Percentiles rank a stretch among this genome's conserved stretches.
These are phyloP conservation scores for Oncorhynchus masou DNA, from an alignment of 2,113 vertebrate species.

Conservation along the genomic window DNA sequence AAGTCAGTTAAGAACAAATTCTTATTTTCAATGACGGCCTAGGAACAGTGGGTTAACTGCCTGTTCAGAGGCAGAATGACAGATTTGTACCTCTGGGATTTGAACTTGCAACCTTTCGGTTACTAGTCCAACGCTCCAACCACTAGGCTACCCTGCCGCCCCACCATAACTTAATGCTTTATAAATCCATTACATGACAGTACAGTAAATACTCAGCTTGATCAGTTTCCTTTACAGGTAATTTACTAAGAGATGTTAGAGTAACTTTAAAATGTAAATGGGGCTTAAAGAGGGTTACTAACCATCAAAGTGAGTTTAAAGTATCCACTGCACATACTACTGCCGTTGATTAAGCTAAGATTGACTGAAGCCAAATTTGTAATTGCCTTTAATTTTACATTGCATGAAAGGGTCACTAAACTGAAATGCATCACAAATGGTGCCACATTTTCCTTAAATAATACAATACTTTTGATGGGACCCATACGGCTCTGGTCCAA, in stretches of 20 bases:
- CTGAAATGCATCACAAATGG: background rate
- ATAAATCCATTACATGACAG: background rate
- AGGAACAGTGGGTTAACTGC: no score
- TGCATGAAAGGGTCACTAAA: background rate
- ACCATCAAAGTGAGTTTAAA: slow-evolving; percentile 29
- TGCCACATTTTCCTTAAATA: no score
- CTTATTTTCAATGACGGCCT: no score
- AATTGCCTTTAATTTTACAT: background rate
- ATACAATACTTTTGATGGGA: no score
- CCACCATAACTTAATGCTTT: slow-evolving; percentile 25
- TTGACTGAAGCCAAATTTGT: background rate
- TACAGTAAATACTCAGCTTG: background rate
- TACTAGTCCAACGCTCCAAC: no score
- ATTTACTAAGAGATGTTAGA: background rate
- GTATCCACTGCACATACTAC: slow-evolving; percentile 29
- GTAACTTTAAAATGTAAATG: background rate
- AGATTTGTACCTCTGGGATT: no score
- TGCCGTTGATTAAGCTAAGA: slow-evolving; percentile 19
- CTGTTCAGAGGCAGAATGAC: no score
- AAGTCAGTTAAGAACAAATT: no score
- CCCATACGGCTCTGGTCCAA: no score
- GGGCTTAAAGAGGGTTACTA: slow-evolving; percentile 18
- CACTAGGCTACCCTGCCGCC: no score
- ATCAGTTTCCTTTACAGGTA: background rate
- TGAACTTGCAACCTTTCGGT: no score